phyloP scores from a whole-genome alignment of 2,113 vertebrate species.

The Rhombomys opimus region DNA sequence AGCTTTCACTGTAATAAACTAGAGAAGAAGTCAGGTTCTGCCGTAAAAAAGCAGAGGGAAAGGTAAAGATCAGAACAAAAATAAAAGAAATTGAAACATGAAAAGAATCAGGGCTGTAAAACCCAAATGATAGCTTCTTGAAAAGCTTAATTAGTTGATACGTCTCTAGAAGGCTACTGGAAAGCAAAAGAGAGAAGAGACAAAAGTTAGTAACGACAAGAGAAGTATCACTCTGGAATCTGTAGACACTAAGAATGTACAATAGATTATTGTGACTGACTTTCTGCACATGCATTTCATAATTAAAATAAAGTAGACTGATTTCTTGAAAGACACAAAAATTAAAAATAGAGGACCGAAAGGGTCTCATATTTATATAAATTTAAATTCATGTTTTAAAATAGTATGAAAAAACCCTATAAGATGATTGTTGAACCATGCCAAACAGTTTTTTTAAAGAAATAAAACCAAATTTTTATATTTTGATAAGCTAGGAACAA shows the following conservation, averaged over 20 bases:
- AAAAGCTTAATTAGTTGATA: neutral
- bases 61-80: neutral
- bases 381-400: neutral
- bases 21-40: neutral
- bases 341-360: neutral
- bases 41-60: neutral
- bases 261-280: neutral
- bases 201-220: neutral
- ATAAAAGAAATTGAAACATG: neutral
- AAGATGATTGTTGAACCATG: neutral
- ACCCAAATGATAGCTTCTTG: neutral
- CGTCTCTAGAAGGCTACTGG: neutral
- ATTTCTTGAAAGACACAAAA: conserved; percentile 12
- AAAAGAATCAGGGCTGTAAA: neutral
- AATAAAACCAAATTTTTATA: neutral
- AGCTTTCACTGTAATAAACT: neutral
- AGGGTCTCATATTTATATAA: neutral
- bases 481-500: neutral
- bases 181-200: neutral
- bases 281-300: neutral
- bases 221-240: neutral
- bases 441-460: neutral
- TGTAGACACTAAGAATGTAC: neutral
- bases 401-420: neutral
- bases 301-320: neutral